Conservation (phyloP, 2,113 vertebrate genomes). For the Ochotona princeps region DNA sequence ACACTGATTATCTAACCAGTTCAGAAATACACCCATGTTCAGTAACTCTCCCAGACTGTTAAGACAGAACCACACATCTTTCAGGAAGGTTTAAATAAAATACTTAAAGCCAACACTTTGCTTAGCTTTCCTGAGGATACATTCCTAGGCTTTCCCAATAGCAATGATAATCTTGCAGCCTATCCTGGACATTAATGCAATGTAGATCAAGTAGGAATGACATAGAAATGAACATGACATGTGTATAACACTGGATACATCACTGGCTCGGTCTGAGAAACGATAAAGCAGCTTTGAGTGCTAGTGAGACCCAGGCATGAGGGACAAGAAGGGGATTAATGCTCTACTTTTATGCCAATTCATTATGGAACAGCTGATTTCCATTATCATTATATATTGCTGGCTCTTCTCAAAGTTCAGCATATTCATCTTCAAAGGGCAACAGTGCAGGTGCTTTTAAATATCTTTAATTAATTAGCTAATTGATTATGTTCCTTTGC, state of each 20-base stretch:
- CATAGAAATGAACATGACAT: background rate
- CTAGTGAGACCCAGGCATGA: background rate
- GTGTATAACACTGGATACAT: background rate
- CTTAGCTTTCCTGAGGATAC: background rate
- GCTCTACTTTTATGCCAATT: background rate
- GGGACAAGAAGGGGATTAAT: background rate
- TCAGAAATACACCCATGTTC: background rate
- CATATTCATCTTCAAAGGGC: background rate
- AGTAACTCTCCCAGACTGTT: background rate
- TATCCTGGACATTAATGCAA: background rate
- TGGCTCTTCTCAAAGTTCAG: background rate
- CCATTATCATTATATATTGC: background rate
- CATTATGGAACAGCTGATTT: background rate
- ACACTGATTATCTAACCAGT: conserved; percentile 14
- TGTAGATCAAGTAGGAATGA: background rate
- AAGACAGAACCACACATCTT: background rate
- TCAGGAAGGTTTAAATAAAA: background rate
- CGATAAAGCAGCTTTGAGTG: background rate
- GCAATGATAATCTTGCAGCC: background rate
- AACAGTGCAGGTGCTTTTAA: background rate
- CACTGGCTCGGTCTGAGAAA: background rate
- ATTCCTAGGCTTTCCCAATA: background rate
- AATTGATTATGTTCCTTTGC: background rate
- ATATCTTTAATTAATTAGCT: conserved; percentile 7
- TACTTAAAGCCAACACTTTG: background rate